These are phyloP conservation scores for Oceanites oceanicus DNA, from an alignment of 2,113 vertebrate genomes.

Conservation along the genomic window DNA sequence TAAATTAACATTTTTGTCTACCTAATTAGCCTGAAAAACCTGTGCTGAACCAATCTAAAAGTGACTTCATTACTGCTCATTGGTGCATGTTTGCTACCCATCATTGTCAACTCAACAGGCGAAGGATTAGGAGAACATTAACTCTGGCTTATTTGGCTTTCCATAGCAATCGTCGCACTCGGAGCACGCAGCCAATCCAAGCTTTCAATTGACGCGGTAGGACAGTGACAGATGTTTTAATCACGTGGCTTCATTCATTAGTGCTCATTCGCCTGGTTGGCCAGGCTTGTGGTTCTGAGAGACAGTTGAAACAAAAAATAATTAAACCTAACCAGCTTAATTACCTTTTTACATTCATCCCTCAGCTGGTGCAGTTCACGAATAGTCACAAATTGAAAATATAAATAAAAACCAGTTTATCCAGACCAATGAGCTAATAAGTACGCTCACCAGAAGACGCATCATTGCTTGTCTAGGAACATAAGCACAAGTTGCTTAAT, in stretches of 20 bases:
- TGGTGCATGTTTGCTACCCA: conserved; percentile 64
- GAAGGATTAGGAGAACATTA: conserved; percentile 73
- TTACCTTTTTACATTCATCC: conserved; percentile 50
- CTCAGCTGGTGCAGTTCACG: neutral
- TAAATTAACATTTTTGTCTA: conserved; percentile 80
- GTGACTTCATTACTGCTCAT: conserved; percentile 75
- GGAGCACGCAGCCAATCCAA: conserved; percentile 21
- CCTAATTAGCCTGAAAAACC: conserved; percentile 77
- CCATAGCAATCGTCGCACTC: conserved; percentile 18
- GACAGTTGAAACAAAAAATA: conserved; percentile 67
- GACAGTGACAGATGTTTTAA: conserved; percentile 80
- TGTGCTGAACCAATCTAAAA: conserved; percentile 70
- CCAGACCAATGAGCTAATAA: neutral
- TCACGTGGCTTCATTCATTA: conserved; percentile 70
- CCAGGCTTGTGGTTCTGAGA: conserved; percentile 54
- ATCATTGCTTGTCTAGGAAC: conserved; percentile 38
- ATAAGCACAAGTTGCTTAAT: conserved; percentile 32
- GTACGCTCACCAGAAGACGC: neutral
- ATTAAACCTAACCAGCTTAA: conserved; percentile 67
- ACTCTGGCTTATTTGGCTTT: conserved; percentile 72
- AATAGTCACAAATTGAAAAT: conserved; percentile 49
- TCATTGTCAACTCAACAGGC: conserved; percentile 72
- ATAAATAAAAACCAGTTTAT: conserved; percentile 23
- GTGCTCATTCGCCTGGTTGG: conserved; percentile 41
- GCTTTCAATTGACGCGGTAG: conserved; percentile 36